Evolutionary conservation across 1,140 invertebrate species (phyloP).

Genomic region (Sminthurides bifidus): DNA sequence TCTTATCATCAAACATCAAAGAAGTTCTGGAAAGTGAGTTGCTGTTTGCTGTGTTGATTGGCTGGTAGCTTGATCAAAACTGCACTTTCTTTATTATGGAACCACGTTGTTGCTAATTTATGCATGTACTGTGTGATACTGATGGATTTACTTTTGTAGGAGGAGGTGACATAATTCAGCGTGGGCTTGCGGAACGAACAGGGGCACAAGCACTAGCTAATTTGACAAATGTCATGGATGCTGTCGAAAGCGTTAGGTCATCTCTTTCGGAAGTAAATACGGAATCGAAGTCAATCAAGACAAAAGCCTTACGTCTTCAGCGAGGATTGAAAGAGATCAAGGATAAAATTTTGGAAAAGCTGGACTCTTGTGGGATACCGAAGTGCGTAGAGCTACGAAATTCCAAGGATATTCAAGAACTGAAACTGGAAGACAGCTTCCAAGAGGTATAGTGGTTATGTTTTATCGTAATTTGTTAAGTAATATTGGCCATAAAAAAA

Average conservation of each 20-base stretch:
- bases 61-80: not conserved
- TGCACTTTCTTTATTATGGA: not conserved
- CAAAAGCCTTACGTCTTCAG: conserved; percentile 18
- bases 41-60: not conserved
- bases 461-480: no score
- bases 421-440: conserved; percentile 27
- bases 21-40: conserved; percentile 25
- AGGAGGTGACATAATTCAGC: conserved; percentile 29
- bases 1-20: conserved; percentile 12
- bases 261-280: conserved; percentile 17
- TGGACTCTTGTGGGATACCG: conserved; percentile 12
- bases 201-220: conserved; percentile 27
- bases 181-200: conserved; percentile 19
- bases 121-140: not conserved
- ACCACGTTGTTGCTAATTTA: not conserved
- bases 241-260: conserved; percentile 19
- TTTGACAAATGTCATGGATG: conserved; percentile 24
- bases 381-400: conserved; percentile 21
- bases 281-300: conserved; percentile 18
- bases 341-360: conserved; percentile 7
- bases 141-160: conserved; percentile 14
- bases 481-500: no score
- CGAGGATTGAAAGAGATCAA: conserved; percentile 12
- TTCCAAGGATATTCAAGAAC: conserved; percentile 22
- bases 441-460: conserved; percentile 15